Percentiles rank a stretch among this genome's conserved stretches.
These are phyloP conservation scores for Carabus problematicus DNA, from an alignment of 2,888 invertebrate genomes.

Conservation along the genomic window DNA sequence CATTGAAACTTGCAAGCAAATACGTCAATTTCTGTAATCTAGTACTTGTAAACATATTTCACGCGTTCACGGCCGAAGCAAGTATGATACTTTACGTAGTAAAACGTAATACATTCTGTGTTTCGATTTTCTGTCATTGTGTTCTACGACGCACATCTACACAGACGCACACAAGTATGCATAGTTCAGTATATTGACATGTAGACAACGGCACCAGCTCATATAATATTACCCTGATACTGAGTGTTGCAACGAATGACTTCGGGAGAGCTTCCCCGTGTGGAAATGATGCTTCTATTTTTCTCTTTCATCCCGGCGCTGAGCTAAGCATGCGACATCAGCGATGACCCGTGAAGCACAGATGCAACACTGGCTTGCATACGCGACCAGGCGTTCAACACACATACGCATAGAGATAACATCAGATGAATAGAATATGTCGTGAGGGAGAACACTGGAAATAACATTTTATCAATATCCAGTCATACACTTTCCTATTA, in stretches of 20 bases:
- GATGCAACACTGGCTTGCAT: slow-evolving; percentile 19
- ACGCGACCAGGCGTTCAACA: slow-evolving; percentile 6
- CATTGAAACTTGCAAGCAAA: no score
- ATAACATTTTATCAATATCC: no score
- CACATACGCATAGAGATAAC: background rate
- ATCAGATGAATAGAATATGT: background rate
- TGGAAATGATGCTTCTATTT: background rate
- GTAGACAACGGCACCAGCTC: background rate
- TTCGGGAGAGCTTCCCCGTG: background rate
- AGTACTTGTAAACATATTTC: no score
- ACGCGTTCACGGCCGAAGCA: no score
- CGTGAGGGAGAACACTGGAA: no score
- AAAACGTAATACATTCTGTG: no score
- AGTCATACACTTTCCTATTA: background rate
- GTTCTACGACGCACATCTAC: no score
- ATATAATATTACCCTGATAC: slow-evolving; percentile 17
- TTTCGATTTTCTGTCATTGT: no score
- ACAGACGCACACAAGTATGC: no score
- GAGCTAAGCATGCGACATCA: background rate
- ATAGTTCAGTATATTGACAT: no score
- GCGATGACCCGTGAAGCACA: slow-evolving; percentile 18
- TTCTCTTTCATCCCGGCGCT: background rate
- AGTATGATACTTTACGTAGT: no score
- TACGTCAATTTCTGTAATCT: no score
- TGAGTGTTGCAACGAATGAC: slow-evolving; percentile 23